Evolutionary conservation across 1,140 invertebrate species (phyloP).

Genomic region (Bombus sylvicola): DNA sequence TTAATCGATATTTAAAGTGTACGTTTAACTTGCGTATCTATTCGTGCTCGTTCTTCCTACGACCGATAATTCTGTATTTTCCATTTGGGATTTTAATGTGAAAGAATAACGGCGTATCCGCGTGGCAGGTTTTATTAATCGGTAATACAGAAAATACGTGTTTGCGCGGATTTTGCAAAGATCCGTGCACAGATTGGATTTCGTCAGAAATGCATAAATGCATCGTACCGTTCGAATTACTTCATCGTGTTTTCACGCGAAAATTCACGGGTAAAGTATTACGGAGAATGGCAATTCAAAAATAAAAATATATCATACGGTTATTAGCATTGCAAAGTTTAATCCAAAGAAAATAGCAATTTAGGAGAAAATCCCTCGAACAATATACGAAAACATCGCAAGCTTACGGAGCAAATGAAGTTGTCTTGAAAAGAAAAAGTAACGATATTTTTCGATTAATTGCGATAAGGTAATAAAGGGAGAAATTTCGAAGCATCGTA

Average conservation of each 20-base stretch:
- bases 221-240: conserved; percentile 6
- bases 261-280: conserved; percentile 12
- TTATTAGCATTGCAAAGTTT: no score
- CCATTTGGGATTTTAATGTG: not conserved
- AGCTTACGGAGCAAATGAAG: no score
- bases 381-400: no score
- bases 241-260: not conserved
- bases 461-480: not conserved
- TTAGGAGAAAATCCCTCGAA: no score
- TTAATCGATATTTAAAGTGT: not conserved
- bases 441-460: no score
- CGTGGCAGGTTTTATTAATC: conserved; percentile 3
- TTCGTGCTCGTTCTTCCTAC: not conserved
- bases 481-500: not conserved
- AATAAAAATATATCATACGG: not conserved
- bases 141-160: conserved; percentile 7
- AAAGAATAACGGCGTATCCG: not conserved
- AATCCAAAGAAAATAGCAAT: not conserved
- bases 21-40: not conserved
- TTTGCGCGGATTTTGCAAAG: conserved; percentile 20
- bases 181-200: conserved; percentile 27
- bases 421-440: no score
- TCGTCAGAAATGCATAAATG: conserved; percentile 19
- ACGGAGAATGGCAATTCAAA: not conserved
- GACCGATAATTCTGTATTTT: not conserved